phyloP scores from a whole-genome alignment of 2,113 vertebrate genomes.

The Lepisosteus oculatus region DNA sequence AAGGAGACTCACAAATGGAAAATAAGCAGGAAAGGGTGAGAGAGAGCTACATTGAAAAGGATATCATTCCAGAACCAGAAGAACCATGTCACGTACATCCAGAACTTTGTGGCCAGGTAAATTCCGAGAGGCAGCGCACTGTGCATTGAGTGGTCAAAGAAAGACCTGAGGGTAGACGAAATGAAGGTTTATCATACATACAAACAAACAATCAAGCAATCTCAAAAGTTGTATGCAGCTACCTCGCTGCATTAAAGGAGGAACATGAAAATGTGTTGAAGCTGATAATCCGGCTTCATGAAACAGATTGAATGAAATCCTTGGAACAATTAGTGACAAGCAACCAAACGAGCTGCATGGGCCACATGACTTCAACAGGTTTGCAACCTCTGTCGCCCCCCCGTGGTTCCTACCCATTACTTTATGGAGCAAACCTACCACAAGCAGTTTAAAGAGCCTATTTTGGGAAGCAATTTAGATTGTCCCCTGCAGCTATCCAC shows the following conservation, averaged over 20 bases:
- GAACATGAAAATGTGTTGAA: too few species aligned
- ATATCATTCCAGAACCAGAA: conserved; percentile 99
- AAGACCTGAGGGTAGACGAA: conserved; percentile 72
- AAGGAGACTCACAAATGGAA: neutral
- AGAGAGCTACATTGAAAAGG: conserved; percentile 64
- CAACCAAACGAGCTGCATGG: too few species aligned
- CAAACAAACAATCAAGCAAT: neutral
- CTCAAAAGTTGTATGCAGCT: neutral
- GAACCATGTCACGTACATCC: conserved; percentile 99
- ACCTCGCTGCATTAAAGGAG: neutral
- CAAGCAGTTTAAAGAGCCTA: too few species aligned
- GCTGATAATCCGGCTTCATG: too few species aligned
- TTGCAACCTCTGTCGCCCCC: too few species aligned
- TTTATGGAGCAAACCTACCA: too few species aligned
- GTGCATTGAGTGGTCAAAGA: conserved; percentile 99
- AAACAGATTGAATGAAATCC: too few species aligned
- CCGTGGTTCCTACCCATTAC: too few species aligned
- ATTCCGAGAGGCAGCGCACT: conserved; percentile 96
- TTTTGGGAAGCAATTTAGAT: too few species aligned
- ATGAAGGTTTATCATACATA: neutral
- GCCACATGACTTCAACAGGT: too few species aligned
- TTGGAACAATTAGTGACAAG: too few species aligned
- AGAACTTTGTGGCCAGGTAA: conserved; percentile 98
- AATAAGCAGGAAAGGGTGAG: neutral
- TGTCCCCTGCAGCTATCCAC: too few species aligned